phyloP scores from a whole-genome alignment of 1,140 invertebrate species.

The Drosophila fuyamai region DNA sequence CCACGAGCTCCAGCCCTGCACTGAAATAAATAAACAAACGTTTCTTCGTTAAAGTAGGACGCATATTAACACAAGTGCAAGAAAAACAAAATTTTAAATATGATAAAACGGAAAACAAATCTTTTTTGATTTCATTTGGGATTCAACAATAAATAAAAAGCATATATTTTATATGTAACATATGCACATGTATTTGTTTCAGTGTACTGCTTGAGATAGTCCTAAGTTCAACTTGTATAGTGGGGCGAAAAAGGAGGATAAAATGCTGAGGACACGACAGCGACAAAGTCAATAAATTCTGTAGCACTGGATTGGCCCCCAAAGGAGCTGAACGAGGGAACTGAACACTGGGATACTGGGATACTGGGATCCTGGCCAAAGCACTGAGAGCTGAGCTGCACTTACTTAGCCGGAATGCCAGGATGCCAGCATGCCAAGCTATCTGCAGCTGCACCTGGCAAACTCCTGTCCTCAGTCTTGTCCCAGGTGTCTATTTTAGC shows the following conservation, averaged over 20 bases:
- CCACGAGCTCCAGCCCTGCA: neutral
- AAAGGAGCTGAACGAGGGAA: constrained; percentile 11
- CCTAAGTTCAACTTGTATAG: constrained; percentile 8
- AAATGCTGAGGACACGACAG: constrained; percentile 52
- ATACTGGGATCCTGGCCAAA: neutral
- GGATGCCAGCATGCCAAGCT: constrained; percentile 29
- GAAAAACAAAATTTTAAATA: too few species aligned
- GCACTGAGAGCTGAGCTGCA: constrained; percentile 41
- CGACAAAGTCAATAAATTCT: constrained; percentile 80
- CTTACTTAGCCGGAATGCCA: constrained; percentile 55
- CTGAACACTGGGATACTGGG: neutral
- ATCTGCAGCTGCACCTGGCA: constrained; percentile 24
- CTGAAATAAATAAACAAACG: neutral
- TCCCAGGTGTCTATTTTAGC: constrained; percentile 79
- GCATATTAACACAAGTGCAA: too few species aligned
- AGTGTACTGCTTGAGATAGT: constrained; percentile 22
- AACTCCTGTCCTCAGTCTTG: constrained; percentile 11
- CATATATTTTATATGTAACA: neutral
- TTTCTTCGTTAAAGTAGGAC: too few species aligned
- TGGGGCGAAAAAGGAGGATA: constrained; percentile 1
- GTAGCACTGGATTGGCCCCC: constrained; percentile 66
- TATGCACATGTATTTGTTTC: neutral
- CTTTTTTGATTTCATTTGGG: too few species aligned
- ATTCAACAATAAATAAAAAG: too few species aligned
- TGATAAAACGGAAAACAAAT: too few species aligned